Evolutionary conservation across 2,797 vertebrate species (phyloP), one percentile per base, ranked within the genome.

Genomic region (Crypturellus tataupa): DNA sequence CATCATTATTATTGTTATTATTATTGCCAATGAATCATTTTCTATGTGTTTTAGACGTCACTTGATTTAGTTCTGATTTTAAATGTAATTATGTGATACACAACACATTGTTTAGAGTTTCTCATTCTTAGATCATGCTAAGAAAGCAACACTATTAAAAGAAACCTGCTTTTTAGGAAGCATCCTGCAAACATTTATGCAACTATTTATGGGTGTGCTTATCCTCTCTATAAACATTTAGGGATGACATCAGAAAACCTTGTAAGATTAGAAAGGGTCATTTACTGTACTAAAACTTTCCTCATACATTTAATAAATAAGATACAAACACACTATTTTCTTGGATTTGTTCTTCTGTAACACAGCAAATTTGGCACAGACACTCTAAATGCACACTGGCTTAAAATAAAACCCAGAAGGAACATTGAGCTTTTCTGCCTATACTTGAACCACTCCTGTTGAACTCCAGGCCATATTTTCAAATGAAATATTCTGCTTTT

Each of bases 261-360:
- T 21, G 58, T 51, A 77, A 83, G 56, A 94, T 56, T 56, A 80
- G 93, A 77, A 35, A 35, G 55, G 89, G 73, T 18, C 37, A 80
- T 59, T 91, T 70, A 67, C 49, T 89, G 63, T 96, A 55, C 3
- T 80, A 46, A 91, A 76, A 49, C 7, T 84, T 92, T 85, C 85
- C 53, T 56, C 82, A 67, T 51, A 77, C n/a, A 47, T 93, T 81
- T 79, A 29, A 75, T 19, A 62, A 49, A 27, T 39, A 60, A 40
- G 12, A 10, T 4, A 78, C 24, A 58, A 85, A 44, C 16, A 7
- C 16, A 2, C 2, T 40, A 47, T 46, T 27, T 18, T 12, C 33
- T 39, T 42, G 49, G 16, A 35, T 40, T 80, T 58, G 56, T 44
- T 31, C 53, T 70, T 62, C 47, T 80, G 31, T 51, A 78, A 21